Base-by-base conservation (phyloP, 2,797 vertebrate species). In the Pitangus sulphuratus region DNA sequence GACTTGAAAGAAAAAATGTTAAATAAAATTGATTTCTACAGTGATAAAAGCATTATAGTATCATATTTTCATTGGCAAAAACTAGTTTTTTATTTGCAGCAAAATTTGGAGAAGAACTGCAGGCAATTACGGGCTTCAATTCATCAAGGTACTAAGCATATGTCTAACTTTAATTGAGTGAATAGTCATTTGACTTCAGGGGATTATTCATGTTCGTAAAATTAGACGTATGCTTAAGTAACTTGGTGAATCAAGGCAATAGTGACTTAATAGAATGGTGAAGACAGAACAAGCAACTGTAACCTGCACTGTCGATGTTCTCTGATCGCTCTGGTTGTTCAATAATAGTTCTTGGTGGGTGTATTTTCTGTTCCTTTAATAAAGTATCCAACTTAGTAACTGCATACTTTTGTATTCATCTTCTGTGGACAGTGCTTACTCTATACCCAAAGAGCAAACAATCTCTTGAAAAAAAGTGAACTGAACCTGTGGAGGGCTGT, bases 61-160 rank as follows among this genome's bases (percentile, higher is more conserved):
- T 64, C 68, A 31, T 33, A 39, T 87, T 96, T 87, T 89, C 57
- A 44, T 50, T 92, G 78, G 78, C 44, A 93, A 87, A 94, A 92
- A 78, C 33, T 64, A 26, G 3, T 1, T 33, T 83, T 94, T 79
- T 83, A 70, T 90, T 93, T 83, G 61, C 56, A 90, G 40, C 54
- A 85, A 93, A 96, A 85, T 91, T 95, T 78, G 68, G 78, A 94
- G 89, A 95, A 92, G 74, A 87, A 93, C 82, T 96, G 64, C 68
- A 83, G 75, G 64, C 95, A 94, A 94, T 96, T 97, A 96, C 3
- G 33, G 31, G 18, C 90, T 94, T 92, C 78, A 58, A 5, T 94
- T 96, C 64, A 83, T 93, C 87, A 89, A 95, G 81, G 64, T 92
- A 77, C 71, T 93, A 85, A 90, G 75, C 92, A 87, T 92, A 68